Conservation (phyloP, 1,140 invertebrate species). For the Danaus melanippus region DNA sequence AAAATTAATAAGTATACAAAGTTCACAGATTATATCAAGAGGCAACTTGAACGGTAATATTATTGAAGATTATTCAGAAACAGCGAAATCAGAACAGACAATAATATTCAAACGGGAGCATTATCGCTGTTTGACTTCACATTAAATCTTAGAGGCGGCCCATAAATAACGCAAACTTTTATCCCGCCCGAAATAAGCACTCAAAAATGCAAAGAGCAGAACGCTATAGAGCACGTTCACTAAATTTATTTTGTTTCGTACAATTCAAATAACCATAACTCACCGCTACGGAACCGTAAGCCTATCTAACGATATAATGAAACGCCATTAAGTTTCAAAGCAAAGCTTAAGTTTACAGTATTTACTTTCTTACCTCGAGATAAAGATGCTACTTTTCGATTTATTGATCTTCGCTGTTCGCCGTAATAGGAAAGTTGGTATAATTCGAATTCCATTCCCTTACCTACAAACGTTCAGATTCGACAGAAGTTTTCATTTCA, state of each 20-base stretch:
- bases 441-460: conserved; percentile 11
- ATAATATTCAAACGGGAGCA: conserved; percentile 61
- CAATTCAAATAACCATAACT: conserved; percentile 73
- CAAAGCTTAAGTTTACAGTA: conserved; percentile 58
- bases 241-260: conserved; percentile 73
- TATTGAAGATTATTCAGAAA: conserved; percentile 12
- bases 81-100: conserved; percentile 20
- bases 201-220: conserved; percentile 72
- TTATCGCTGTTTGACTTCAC: conserved; percentile 71
- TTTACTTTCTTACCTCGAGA: conserved; percentile 51
- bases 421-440: conserved; percentile 33
- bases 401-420: conserved; percentile 47
- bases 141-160: conserved; percentile 66
- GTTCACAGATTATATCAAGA: conserved; percentile 4
- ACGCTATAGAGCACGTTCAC: conserved; percentile 69
- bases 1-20: conserved; percentile 1
- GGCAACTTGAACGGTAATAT: conserved; percentile 13
- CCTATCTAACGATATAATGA: conserved; percentile 71
- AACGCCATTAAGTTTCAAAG: conserved; percentile 64
- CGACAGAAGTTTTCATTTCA: too few species aligned
- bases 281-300: conserved; percentile 52
- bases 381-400: conserved; percentile 65
- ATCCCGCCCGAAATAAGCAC: conserved; percentile 70
- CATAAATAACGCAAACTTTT: conserved; percentile 72
- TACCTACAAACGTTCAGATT: too few species aligned